Base-by-base conservation (phyloP, 2,888 invertebrate species). In the Phalangium opilio region DNA sequence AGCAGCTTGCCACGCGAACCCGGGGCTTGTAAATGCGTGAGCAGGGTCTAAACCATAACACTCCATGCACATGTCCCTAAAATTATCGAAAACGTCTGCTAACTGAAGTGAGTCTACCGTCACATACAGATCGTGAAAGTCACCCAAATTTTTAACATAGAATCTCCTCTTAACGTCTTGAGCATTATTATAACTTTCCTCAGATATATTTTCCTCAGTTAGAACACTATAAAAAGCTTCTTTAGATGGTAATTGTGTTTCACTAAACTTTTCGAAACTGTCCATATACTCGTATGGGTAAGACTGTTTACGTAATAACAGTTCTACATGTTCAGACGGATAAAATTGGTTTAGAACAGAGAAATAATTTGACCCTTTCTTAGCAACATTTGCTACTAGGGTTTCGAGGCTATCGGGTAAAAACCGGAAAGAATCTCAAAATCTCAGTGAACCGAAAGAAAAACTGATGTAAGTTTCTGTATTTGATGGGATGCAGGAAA, bases 171-270 rank as follows among this genome's bases (percentile, higher is more conserved):
- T 60, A 5, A 59, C 53, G 42, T 43, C 39, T 36, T 50, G 43
- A 2, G 56, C 58, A 45, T 55, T 51, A 7, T 41, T 15, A 40
- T 59, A 60, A 38, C 59, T 58, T 10, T 52, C 50, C 2, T 52
- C 44, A 2, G 54, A 44, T 38, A 57, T 51, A 35, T 41, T 14
- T 45, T 39, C 44, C 27, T 12, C 43, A n/a, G 12, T 45, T 10
- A 48, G 17, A 52, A 32, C 12, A 47, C 15, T 27, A 8, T 27
- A 43, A 7, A 57, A 58, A 8, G 15, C 19, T 8, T 34, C 12
- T 20, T 20, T 53, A 15, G 47, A 33, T 45, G 51, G 56, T 3
- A 60, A 50, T 42, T n/a, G 11, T 10, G 54, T 54, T 45, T 60
- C 58, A 3, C 50, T 11, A 41, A 14, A 41, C 19, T 11, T 41